Evolutionary conservation across 1,140 invertebrate genomes (phyloP), one percentile per base, ranked within the genome.

Genomic region (Aphaenogaster floridana): DNA sequence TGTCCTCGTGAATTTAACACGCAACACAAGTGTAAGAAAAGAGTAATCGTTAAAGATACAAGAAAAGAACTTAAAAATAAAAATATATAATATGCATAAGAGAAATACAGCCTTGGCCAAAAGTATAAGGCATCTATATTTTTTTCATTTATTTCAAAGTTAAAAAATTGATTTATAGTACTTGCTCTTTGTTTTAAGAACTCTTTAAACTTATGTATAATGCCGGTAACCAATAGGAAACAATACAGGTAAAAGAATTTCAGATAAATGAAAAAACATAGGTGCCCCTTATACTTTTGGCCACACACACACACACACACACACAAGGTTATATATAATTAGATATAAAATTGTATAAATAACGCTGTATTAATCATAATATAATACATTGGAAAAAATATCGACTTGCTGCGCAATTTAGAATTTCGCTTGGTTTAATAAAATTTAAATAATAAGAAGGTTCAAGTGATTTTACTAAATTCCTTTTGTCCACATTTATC

Each of bases 291-390:
- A 28, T 28, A 28, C 28, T 28, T 28, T 28, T 28, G 28, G 28
- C 28, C 28, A 21, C 21, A 21, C 21, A 21, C 21, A 21, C 28
- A 21, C 21, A 21, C 21, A 21, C 21, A 21, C 21, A 21, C 21
- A 21, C 21, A 21, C 21, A 28, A 28, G 28, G 28, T 28, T 28
- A 28, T 28, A 50, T 42, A 17, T 45, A 7, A 68, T 69, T 69
- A 42, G 45, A 64, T 39, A 64, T 8, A 68, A 66, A 63, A 63
- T 64, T 69, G 3, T 15, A 34, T 42, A 39, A 66, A 21, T 68
- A 45, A 68, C 42, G 3, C 5, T 63, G 17, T 63, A 63, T 34
- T 69, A 28, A 72, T 36, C 2, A 34, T 50, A 34, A 71, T 34
- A 64, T 39, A 66, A 28, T 61, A 63, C n/a, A 21, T 42, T 15